Evolutionary conservation across 2,113 vertebrate species (phyloP), one percentile per base, ranked within the genome.

Genomic region (Phasianus colchicus): DNA sequence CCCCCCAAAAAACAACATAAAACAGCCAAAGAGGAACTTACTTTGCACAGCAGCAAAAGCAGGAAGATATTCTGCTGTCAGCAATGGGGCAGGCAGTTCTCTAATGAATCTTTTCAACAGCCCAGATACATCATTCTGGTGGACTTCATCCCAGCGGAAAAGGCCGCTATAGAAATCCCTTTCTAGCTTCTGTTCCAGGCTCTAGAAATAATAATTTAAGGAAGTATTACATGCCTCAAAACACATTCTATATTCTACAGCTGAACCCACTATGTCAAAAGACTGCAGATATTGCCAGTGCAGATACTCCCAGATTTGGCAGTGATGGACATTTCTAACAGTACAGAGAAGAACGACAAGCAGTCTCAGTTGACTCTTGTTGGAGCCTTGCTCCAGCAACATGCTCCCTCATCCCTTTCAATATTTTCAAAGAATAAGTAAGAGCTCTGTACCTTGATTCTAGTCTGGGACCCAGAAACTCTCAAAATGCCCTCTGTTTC

Each of bases 61-160:
- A 83, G 98, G 98, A 61, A 99, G 98, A 95, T 99, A 98, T 92
- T 99, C 98, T 2, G 98, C 93, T 5, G 98, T 99, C 89, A 99
- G 98, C 95, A 99, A 97, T 0, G 99, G 99, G 3, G 97, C 95
- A 0, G 98, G 99, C 48, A 99, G 98, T 75, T 99, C 99, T 10
- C 98, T 95, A 93, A 99, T 99, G 95, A 99, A 99, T 71, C 98
- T 98, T 97, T 99, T 99, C 21, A 99, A 98, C 27, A 99, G 97
- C 9, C 98, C 98, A 0, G 98, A 98, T 0, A 98, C 98, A 4
- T 99, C 99, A 4, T 99, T 99, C 32, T 98, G 98, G 83, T 98
- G 98, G 50, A 99, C 98, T 29, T 99, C 98, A 2, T 99, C 99
- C 98, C 99, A 99, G 77, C 63, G 82, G 92, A 99, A 97, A 13